Conservation (phyloP, 2,888 invertebrate genomes). For the Drosophila demipolita region DNA sequence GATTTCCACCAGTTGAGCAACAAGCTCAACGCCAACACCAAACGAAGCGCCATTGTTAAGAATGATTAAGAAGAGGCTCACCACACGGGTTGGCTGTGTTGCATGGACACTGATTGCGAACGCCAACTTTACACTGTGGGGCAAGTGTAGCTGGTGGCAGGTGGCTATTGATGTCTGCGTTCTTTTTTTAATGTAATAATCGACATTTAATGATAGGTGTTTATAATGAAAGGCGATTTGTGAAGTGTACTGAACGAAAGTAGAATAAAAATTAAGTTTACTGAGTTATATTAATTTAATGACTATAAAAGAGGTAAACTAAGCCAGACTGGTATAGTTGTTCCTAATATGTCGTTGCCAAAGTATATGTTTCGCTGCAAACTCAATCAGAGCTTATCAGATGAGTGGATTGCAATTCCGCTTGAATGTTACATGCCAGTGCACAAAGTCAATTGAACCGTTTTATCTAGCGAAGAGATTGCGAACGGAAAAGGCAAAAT, state of each 20-base stretch:
- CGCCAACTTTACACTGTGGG: neutral
- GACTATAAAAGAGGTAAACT: neutral
- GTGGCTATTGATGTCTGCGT: conserved; percentile 11
- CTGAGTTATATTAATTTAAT: neutral
- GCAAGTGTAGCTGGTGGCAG: conserved; percentile 14
- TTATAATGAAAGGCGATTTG: conserved; percentile 1
- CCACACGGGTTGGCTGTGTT: conserved; percentile 53
- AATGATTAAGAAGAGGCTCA: conserved; percentile 75
- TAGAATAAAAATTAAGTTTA: neutral
- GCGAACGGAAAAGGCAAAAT: conserved; percentile 29
- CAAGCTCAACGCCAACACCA: conserved; percentile 39
- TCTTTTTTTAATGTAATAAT: conserved; percentile 50
- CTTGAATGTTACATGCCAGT: conserved; percentile 30
- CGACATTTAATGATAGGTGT: conserved; percentile 49
- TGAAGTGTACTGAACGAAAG: neutral
- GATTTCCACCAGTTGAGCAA: conserved; percentile 78
- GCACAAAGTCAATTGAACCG: conserved; percentile 58
- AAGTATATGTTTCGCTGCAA: conserved; percentile 2
- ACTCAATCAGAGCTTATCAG: conserved; percentile 6
- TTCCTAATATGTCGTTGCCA: neutral
- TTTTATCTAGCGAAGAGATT: conserved; percentile 50
- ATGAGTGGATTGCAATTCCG: conserved; percentile 14
- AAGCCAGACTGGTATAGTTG: neutral
- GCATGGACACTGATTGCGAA: conserved; percentile 7
- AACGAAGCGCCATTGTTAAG: conserved; percentile 64